A percentile compares a stretch with the other conserved stretches of the same genome.
Evolutionary conservation across 30 jellyfish, hydroid and myxozoan species (phyloP).

Genomic region (Turritopsis rubra): DNA sequence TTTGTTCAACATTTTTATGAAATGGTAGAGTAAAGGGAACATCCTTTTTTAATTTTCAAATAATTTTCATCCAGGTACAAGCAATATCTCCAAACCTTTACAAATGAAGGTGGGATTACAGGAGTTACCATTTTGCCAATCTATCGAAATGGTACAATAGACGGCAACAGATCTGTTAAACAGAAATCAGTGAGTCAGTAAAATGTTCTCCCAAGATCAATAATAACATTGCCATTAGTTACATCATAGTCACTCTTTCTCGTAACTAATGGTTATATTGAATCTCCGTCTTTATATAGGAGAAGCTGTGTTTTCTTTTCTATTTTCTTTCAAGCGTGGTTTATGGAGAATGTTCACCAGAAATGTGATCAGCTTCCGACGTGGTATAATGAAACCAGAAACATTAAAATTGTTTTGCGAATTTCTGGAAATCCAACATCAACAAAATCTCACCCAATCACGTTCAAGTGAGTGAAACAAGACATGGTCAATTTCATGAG

Average conservation of each 20-base stretch:
- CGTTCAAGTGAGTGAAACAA: constrained; percentile 38
- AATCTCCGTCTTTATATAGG: too few relatives aligned
- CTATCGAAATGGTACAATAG: constrained; percentile 15
- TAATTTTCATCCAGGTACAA: constrained; percentile 34
- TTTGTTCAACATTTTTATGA: too few relatives aligned
- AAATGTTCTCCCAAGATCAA: too few relatives aligned
- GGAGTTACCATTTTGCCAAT: constrained; percentile 62
- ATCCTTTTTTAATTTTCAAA: too few relatives aligned
- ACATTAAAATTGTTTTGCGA: constrained; percentile 40
- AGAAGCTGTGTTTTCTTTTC: too few relatives aligned
- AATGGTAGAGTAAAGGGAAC: too few relatives aligned
- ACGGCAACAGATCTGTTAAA: constrained; percentile 28
- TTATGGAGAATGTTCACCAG: constrained; percentile 70
- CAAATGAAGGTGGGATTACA: constrained; percentile 56
- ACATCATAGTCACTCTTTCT: not conserved
- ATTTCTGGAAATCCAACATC: constrained; percentile 58
- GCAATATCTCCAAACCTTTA: constrained; percentile 55
- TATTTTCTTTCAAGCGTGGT: constrained; percentile 46
- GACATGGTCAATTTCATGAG: too few relatives aligned
- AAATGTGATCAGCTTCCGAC: constrained; percentile 66
- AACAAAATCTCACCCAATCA: constrained; percentile 28
- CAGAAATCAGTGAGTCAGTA: constrained; percentile 51
- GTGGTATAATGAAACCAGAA: constrained; percentile 59
- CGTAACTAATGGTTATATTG: too few relatives aligned
- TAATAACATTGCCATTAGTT: not conserved